Percentiles rank a stretch among this genome's conserved stretches.
phyloP scores from a whole-genome alignment of 2,888 invertebrate species.

The Amblyteles armatorius region DNA sequence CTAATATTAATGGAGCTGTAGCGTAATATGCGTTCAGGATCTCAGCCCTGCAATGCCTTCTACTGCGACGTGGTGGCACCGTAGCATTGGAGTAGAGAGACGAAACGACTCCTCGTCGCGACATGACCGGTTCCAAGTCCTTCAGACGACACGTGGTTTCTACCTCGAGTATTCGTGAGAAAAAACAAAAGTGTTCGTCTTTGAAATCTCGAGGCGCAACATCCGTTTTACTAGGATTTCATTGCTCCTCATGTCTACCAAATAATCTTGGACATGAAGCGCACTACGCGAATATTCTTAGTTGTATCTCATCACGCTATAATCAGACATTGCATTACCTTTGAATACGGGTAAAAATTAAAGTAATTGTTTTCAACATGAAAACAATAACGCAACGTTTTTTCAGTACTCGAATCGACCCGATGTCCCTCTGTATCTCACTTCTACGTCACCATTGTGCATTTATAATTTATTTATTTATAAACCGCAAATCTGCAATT shows the following conservation, averaged over 20 bases:
- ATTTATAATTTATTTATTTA: not conserved
- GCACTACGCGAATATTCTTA: not conserved
- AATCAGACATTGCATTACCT: no score
- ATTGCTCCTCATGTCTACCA: slow-evolving; percentile 21
- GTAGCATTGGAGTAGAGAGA: not conserved
- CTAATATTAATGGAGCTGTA: no score
- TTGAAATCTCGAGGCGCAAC: slow-evolving; percentile 40
- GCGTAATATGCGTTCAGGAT: no score
- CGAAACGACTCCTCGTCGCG: not conserved
- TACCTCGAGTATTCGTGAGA: slow-evolving; percentile 38
- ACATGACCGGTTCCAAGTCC: slow-evolving; percentile 25
- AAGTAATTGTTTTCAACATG: no score
- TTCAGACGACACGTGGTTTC: slow-evolving; percentile 50
- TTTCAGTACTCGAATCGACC: no score
- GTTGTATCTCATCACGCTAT: slow-evolving; percentile 8
- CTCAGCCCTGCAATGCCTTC: no score
- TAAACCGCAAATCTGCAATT: not conserved
- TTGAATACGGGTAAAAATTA: no score
- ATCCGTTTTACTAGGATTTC: slow-evolving; percentile 42
- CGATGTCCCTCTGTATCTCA: not conserved
- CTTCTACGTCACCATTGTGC: not conserved
- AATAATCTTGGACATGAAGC: not conserved
- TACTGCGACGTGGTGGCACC: not conserved
- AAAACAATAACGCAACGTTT: no score
- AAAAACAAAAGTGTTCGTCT: slow-evolving; percentile 28